Conservation (phyloP, 2,888 invertebrate genomes). For the Geotrupes spiniger region DNA sequence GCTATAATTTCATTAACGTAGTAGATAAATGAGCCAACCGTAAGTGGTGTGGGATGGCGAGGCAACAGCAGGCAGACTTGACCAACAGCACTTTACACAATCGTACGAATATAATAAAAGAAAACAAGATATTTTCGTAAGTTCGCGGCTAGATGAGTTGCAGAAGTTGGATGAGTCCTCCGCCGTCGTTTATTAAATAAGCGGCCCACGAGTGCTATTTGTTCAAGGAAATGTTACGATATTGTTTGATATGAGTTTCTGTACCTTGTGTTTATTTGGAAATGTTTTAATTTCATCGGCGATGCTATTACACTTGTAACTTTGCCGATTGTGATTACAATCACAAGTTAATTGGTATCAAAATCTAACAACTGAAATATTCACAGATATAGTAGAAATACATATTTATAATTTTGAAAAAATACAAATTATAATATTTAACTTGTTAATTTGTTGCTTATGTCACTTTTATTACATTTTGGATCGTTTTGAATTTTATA, state of each 20-base stretch:
- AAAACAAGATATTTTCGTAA: constrained; percentile 32
- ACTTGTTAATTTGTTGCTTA: no score
- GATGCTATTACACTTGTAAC: no score
- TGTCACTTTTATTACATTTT: no score
- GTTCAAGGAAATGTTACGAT: constrained; percentile 3
- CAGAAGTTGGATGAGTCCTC: constrained; percentile 15
- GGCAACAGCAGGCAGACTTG: constrained; percentile 39
- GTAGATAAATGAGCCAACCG: constrained; percentile 55
- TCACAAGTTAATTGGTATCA: no score
- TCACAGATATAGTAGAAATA: no score
- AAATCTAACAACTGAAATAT: no score
- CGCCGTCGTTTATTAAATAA: constrained; percentile 24
- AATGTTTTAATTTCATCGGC: no score
- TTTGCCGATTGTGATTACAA: no score
- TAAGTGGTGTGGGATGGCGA: constrained; percentile 37
- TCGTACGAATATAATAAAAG: constrained; percentile 40
- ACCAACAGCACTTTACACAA: constrained; percentile 38
- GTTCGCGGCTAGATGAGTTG: constrained; percentile 28
- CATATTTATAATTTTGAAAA: no score
- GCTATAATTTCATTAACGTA: constrained; percentile 58
- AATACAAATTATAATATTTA: no score
- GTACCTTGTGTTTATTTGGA: no score
- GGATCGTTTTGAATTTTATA: no score
- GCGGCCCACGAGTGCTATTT: constrained; percentile 26
- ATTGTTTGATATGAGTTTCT: constrained; percentile 5